Conservation (phyloP, 2,113 vertebrate genomes). For the Enhydra lutris region DNA sequence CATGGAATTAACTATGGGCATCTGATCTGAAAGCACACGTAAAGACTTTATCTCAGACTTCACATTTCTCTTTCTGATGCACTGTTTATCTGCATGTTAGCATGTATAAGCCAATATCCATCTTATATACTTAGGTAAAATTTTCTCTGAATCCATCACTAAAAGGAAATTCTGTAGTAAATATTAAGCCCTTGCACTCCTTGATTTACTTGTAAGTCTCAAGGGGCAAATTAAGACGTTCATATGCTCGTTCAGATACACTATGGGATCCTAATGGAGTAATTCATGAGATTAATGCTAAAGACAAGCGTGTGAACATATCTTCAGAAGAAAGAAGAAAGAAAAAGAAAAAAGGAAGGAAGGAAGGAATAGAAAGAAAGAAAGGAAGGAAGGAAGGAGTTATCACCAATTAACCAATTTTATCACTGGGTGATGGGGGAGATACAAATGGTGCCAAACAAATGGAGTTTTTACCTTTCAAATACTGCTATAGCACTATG, state of each 20-base stretch:
- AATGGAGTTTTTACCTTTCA: background rate
- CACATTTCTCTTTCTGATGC: background rate
- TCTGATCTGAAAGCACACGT: background rate
- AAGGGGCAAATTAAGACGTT: background rate
- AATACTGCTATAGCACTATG: background rate
- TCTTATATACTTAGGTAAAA: background rate
- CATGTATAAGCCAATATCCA: background rate
- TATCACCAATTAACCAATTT: background rate
- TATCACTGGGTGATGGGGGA: background rate
- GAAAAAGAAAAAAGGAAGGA: background rate
- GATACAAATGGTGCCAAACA: background rate
- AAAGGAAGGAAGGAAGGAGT: background rate
- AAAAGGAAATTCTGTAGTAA: background rate
- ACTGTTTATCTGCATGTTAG: background rate
- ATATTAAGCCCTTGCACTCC: background rate
- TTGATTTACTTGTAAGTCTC: background rate
- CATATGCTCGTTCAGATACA: background rate
- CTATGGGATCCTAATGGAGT: background rate
- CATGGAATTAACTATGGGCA: background rate
- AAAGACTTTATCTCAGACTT: background rate
- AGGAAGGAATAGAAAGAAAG: background rate
- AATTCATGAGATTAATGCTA: background rate
- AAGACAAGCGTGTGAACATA: background rate
- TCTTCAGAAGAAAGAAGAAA: background rate
- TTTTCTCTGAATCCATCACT: background rate